phyloP scores from a whole-genome alignment of 2,888 invertebrate species.

The Ecdyonurus torrentis region DNA sequence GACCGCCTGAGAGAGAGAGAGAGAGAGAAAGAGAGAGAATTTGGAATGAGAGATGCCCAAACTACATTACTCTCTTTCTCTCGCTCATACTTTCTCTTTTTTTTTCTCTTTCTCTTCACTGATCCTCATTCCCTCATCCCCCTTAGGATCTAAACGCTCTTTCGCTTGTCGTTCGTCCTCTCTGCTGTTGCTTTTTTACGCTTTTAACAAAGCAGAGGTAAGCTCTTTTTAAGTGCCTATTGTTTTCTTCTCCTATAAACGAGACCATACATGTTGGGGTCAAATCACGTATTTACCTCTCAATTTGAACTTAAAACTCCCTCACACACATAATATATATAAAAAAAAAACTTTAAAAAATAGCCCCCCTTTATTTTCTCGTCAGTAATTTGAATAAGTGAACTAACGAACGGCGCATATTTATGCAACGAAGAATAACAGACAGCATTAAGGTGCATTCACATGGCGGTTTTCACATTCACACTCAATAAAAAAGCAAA shows the following conservation, averaged over 20 bases:
- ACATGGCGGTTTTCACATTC: no score
- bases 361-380: neutral
- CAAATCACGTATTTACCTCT: neutral
- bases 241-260: neutral
- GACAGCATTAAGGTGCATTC: no score
- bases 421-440: no score
- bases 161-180: neutral
- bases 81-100: neutral
- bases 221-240: constrained; percentile 2
- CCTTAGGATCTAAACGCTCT: neutral
- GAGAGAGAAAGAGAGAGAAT: no score
- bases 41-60: neutral
- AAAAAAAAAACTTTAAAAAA: no score
- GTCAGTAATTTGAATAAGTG: neutral
- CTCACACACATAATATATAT: neutral
- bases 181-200: neutral
- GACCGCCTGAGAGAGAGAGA: neutral
- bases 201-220: neutral
- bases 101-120: neutral
- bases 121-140: neutral
- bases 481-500: no score
- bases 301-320: neutral
- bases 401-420: neutral
- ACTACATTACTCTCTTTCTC: neutral
- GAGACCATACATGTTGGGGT: neutral